These are phyloP conservation scores for Heterodera filipjevi DNA, from an alignment of 2,888 invertebrate species.

Conservation along the genomic window DNA sequence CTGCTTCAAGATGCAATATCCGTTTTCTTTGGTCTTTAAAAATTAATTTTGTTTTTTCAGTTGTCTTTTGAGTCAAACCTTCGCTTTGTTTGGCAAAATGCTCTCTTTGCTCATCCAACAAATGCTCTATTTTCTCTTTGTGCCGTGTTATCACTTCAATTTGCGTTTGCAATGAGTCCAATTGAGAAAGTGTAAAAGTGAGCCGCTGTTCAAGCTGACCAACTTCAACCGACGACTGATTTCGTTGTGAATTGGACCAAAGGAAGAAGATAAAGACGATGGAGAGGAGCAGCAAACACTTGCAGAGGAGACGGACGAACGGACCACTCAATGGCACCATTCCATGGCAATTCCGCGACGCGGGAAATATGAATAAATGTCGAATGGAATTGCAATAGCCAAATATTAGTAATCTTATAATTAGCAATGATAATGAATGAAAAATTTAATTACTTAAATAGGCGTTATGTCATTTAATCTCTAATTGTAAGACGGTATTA, in stretches of 20 bases:
- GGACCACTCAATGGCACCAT: constrained; percentile 26
- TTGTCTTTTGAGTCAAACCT: neutral
- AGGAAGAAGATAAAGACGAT: constrained; percentile 15
- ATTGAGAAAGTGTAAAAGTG: constrained; percentile 13
- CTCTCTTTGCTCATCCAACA: constrained; percentile 9
- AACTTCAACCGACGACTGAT: constrained; percentile 20
- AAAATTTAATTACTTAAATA: too few relatives aligned
- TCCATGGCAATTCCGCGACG: neutral
- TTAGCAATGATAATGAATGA: too few relatives aligned
- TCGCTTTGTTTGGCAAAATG: neutral
- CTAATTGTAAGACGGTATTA: too few relatives aligned
- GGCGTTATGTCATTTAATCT: too few relatives aligned
- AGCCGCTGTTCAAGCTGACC: constrained; percentile 16
- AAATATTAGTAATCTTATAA: too few relatives aligned
- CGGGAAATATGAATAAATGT: too few relatives aligned
- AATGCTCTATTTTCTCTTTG: constrained; percentile 8
- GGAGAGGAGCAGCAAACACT: constrained; percentile 15
- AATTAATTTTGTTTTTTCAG: neutral
- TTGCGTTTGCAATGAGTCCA: constrained; percentile 23
- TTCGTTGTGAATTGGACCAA: constrained; percentile 7
- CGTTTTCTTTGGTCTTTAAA: neutral
- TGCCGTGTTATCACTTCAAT: constrained; percentile 6
- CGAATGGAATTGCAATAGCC: too few relatives aligned
- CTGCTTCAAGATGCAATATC: neutral
- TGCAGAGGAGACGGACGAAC: constrained; percentile 21